Base-by-base conservation (phyloP, 92 coral and sea anemone genomes). In the Epizoanthus illoricatus region DNA sequence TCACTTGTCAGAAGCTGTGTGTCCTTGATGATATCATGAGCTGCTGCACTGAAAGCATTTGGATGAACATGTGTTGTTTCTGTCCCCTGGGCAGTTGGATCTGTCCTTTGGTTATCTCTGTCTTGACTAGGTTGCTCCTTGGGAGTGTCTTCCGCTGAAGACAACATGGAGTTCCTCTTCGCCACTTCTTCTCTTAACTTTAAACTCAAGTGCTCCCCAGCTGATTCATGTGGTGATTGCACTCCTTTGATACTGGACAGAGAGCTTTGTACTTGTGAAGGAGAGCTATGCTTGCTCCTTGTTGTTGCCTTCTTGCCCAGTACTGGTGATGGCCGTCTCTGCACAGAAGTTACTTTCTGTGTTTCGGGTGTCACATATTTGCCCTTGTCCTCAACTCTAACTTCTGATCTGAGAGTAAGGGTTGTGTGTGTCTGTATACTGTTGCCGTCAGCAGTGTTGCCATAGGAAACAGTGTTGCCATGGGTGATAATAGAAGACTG, bases 111-210 rank as follows among this genome's bases (percentile, higher is more conserved):
- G 15, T 49, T 10, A 79, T 76, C 78, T 76, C 86, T 83, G 65
- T 68, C 72, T 15, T 81, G 42, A 69, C 56, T 28, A 74, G 65
- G 18, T 33, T 76, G 62, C 17, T 20, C 60, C 65, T 45, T 33
- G 17, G 45, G 49, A 42, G 33, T 63, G 19, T 24, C 21, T 28
- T 60, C 69, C 21, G 7, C 20, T 21, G 47, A 6, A 4, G 18
- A 52, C 42, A 43, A 36, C 0, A 66, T 3, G 17, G 13, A 16
- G 41, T 5, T 36, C 65, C 73, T 86, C 65, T 40, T 86, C 61
- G 49, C 61, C 84, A 28, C 80, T 69, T 18, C 79, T 43, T 71
- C 80, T 87, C 57, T 74, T 78, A 69, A 39, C 47, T 76, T 85
- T 20, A 43, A 73, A 67, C 24, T 57, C 41, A 36, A 72, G 45